Evolutionary conservation across 2,113 vertebrate species (phyloP), one percentile per base, ranked within the genome.

Genomic region (Cynopterus brachyotis): DNA sequence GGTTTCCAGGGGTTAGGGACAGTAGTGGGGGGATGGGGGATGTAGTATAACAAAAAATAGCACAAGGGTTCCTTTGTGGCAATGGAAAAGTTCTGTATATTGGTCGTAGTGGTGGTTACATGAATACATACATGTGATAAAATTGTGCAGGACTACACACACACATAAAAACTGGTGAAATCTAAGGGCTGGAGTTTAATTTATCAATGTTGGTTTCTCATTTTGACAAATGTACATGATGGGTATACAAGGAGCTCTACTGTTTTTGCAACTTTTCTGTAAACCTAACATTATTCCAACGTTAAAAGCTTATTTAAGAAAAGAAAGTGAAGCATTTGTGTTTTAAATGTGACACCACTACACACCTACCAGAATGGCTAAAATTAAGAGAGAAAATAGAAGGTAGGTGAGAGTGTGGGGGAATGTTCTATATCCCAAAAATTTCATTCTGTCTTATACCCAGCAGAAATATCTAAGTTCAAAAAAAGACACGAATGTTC

Each of bases 401-500:
- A 96, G 24, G 17, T 55, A 86, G 8, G 6, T 66, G 35, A 81
- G 20, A 35, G n/a, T 40, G 50, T 59, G 24, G 66, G 20, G 17
- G 13, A 67, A 78, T 73, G 81, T 3, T 26, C 37, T 62, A 64
- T 59, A 79, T 70, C 20, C 40, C 73, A 53, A 30, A n/a, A 53
- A 76, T n/a, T 76, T 75, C 60, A 86, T 55, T 89, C 42, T 91
- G 13, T 55, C 69, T 83, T 90, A 91, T 47, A 70, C 13, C 15
- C 69, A 79, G n/a, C 67, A 93, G 50, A 93, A 79, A 95, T 30
- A 92, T 37, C 32, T 72, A 69, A 47, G 20, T 69, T 95, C 10
- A 95, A 91, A 45, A 75, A 92, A 64, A 85, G 47, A 95, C 67
- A 81, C 57, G 47, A 85, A 95, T 93, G 73, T 85, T 85, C 83